These are phyloP conservation scores for Lydus trimaculatus DNA, from an alignment of 2,888 invertebrate species.

Conservation along the genomic window DNA sequence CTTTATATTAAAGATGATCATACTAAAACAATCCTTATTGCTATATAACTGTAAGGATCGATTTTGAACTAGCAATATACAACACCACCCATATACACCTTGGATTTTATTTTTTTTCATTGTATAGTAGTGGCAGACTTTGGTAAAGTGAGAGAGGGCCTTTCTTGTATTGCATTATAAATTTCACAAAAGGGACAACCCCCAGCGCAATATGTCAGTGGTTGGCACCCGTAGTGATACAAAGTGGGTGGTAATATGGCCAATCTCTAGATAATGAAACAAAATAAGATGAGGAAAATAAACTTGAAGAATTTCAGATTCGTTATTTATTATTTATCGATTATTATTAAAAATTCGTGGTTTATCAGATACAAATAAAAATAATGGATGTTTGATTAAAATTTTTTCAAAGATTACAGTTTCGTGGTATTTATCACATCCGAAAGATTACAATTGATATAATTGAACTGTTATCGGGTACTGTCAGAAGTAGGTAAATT, in stretches of 20 bases:
- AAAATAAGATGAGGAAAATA: not conserved
- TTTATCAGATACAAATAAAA: not conserved
- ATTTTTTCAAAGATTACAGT: too few species aligned
- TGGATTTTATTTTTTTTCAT: slow-evolving; percentile 38
- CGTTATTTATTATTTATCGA: slow-evolving; percentile 2
- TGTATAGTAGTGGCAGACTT: slow-evolving; percentile 39
- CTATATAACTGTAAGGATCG: slow-evolving; percentile 36
- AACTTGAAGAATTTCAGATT: not conserved
- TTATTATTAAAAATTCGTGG: not conserved
- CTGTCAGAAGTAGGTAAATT: not conserved
- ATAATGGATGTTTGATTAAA: not conserved
- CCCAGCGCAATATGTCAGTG: slow-evolving; percentile 58
- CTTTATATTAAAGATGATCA: slow-evolving; percentile 16
- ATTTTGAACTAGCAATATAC: slow-evolving; percentile 21
- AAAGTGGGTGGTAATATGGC: slow-evolving; percentile 57
- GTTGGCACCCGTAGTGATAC: slow-evolving; percentile 56
- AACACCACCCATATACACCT: slow-evolving; percentile 22
- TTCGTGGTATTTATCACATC: too few species aligned
- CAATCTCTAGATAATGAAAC: slow-evolving; percentile 34
- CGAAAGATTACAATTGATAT: not conserved
- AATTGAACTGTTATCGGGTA: slow-evolving; percentile 4
- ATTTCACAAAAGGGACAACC: slow-evolving; percentile 49
- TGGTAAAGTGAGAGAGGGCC: slow-evolving; percentile 20
- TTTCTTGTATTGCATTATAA: slow-evolving; percentile 53
- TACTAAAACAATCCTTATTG: slow-evolving; percentile 42